These are phyloP conservation scores for Tiphia femorata DNA, from an alignment of 2,888 invertebrate species.

Conservation along the genomic window DNA sequence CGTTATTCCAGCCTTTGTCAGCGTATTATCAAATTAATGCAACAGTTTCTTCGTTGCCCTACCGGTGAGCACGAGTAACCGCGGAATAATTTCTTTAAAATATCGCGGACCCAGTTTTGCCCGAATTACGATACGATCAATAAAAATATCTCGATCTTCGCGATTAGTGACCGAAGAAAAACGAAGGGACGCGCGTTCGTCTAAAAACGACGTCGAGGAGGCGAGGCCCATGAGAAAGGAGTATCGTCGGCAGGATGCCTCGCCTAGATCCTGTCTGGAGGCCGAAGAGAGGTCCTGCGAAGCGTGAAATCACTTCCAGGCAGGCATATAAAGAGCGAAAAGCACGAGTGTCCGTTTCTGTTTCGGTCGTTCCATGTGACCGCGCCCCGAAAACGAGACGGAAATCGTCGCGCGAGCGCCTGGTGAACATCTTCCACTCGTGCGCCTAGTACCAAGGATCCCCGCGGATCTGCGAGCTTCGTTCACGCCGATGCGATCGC, in stretches of 20 bases:
- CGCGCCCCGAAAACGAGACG: constrained; percentile 35
- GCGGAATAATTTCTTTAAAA: no score
- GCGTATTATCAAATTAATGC: no score
- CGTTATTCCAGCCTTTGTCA: no score
- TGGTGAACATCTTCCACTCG: constrained; percentile 31
- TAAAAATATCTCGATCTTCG: no score
- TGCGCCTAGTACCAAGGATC: constrained; percentile 22
- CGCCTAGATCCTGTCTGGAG: constrained; percentile 65
- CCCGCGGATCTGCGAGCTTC: no score
- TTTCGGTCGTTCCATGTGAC: constrained; percentile 49
- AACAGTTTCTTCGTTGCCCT: no score
- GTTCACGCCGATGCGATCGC: no score
- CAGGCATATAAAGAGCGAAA: constrained; percentile 55
- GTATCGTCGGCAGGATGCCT: constrained; percentile 58
- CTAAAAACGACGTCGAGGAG: constrained; percentile 29
- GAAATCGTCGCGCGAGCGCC: constrained; percentile 36
- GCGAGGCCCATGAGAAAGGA: constrained; percentile 25
- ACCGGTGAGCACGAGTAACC: no score
- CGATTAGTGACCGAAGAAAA: no score
- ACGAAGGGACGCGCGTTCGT: no score
- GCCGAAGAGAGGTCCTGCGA: constrained; percentile 51
- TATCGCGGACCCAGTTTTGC: no score
- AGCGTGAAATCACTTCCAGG: constrained; percentile 67
- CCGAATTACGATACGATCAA: no score
- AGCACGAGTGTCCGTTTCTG: constrained; percentile 45